These are phyloP conservation scores for Porites lobata DNA, from an alignment of 92 coral and sea anemone species.

Conservation along the genomic window DNA sequence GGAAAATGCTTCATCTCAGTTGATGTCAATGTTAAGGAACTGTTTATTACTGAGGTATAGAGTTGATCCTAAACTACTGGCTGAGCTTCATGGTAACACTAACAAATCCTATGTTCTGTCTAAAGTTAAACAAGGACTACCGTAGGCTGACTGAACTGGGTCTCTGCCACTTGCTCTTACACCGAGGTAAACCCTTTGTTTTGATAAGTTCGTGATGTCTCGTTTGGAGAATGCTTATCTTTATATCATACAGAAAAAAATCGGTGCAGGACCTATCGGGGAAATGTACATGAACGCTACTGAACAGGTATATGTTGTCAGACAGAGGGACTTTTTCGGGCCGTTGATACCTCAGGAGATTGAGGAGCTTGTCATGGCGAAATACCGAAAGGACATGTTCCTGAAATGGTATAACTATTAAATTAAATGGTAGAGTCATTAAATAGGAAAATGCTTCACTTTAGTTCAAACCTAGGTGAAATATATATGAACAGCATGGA, in stretches of 20 bases:
- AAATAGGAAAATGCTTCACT: not conserved
- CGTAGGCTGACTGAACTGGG: constrained; percentile 1
- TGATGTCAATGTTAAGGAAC: not conserved
- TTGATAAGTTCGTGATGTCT: not conserved
- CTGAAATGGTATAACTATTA: not conserved
- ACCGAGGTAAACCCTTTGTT: no score
- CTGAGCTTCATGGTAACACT: not conserved
- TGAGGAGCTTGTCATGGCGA: not conserved
- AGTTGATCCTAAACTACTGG: not conserved
- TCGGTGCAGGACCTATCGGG: not conserved
- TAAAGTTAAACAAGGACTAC: not conserved
- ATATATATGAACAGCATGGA: no score
- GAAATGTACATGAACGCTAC: not conserved
- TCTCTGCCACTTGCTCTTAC: not conserved
- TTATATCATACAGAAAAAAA: not conserved
- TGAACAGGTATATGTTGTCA: not conserved
- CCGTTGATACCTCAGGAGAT: not conserved
- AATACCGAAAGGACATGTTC: not conserved
- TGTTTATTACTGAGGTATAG: not conserved
- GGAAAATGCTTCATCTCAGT: no score
- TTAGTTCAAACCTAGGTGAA: not conserved
- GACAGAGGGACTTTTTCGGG: constrained; percentile 1
- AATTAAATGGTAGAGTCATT: not conserved
- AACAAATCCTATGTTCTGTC: not conserved
- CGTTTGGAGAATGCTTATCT: not conserved